Evolutionary conservation across 2,888 invertebrate species (phyloP).

Genomic region (Drosophila kambysellisi): DNA sequence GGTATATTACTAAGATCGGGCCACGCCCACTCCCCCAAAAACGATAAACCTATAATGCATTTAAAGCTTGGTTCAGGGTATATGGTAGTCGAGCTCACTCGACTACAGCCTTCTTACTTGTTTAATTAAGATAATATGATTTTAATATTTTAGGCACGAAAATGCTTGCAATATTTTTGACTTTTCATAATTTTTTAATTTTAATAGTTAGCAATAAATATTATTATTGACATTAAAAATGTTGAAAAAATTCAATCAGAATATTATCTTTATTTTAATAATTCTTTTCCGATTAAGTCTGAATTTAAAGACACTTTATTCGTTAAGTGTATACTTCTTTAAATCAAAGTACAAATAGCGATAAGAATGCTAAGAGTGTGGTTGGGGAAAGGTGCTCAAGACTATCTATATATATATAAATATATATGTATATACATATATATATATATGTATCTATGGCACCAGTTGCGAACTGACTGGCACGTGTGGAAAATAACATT

Average conservation of each 20-base stretch:
- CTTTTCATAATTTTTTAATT: not conserved
- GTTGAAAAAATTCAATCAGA: not conserved
- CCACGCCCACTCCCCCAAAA: too few relatives aligned
- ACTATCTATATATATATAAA: conserved; percentile 4
- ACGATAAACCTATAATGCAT: too few relatives aligned
- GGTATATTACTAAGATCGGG: too few relatives aligned
- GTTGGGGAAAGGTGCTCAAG: not conserved
- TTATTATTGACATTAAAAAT: not conserved
- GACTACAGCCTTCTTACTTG: too few relatives aligned
- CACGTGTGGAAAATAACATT: conserved; percentile 47
- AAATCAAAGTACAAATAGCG: conserved; percentile 42
- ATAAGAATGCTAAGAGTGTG: conserved; percentile 25
- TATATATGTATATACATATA: not conserved
- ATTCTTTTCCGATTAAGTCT: not conserved
- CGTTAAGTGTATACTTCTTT: conserved; percentile 2
- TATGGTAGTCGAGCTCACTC: too few relatives aligned
- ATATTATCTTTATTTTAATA: not conserved
- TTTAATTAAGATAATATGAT: not conserved
- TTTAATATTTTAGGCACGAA: not conserved
- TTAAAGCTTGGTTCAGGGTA: too few relatives aligned
- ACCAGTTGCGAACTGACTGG: not conserved
- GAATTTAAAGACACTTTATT: not conserved
- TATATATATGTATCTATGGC: not conserved
- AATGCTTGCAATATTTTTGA: not conserved
- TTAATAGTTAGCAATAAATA: not conserved